Conservation (phyloP, 92 coral and sea anemone species). For the Blastomussa wellsi region DNA sequence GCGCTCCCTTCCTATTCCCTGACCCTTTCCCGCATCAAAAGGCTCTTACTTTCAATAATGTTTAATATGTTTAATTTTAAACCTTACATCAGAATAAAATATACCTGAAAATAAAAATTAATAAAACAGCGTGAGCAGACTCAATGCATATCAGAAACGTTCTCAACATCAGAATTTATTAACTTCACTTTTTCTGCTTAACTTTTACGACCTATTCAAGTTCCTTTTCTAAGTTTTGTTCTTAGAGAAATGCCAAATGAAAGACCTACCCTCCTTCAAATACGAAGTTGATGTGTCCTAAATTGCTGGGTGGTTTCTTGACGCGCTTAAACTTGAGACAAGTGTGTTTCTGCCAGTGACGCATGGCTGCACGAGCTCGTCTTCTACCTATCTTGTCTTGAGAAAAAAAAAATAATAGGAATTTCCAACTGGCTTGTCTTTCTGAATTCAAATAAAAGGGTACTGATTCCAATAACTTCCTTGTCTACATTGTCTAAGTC, state of each 20-base stretch:
- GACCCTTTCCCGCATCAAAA: too few species aligned
- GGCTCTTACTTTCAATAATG: too few species aligned
- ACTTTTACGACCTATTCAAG: neutral
- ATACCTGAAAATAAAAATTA: too few species aligned
- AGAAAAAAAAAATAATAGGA: neutral
- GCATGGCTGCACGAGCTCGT: slow-evolving; percentile 70
- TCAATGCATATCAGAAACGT: too few species aligned
- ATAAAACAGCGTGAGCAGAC: too few species aligned
- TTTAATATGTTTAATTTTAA: too few species aligned
- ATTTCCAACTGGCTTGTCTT: neutral
- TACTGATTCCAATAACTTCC: neutral
- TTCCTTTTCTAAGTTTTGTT: neutral
- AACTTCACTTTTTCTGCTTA: neutral
- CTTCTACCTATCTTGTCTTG: slow-evolving; percentile 74
- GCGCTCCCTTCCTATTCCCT: too few species aligned
- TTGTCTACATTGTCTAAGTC: too few species aligned
- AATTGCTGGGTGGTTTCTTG: slow-evolving; percentile 50
- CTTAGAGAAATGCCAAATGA: neutral
- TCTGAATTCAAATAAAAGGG: neutral
- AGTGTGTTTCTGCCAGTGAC: slow-evolving; percentile 89
- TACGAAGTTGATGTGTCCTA: slow-evolving; percentile 73
- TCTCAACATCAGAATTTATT: too few species aligned
- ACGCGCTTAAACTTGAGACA: slow-evolving; percentile 72
- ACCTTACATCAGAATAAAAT: too few species aligned
- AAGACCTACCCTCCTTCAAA: slow-evolving; percentile 88